Base-by-base conservation (phyloP, 1,140 invertebrate species). In the Brachionus manjavacas region DNA sequence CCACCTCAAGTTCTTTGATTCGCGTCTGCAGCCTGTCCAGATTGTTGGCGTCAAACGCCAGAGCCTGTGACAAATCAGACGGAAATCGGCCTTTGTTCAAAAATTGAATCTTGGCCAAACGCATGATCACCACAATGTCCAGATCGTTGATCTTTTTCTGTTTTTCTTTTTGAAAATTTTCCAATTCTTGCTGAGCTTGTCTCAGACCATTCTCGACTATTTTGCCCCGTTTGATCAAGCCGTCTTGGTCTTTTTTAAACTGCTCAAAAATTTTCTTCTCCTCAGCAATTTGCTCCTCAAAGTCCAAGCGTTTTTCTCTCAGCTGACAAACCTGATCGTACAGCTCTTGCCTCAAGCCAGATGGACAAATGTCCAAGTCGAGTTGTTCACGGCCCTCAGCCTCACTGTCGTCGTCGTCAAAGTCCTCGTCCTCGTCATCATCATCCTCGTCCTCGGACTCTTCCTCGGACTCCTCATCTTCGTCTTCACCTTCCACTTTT, bases 351-450 rank as follows among this genome's bases (percentile, higher is more conserved):
- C 94, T 93, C 87, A 94, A 93, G 1, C 92, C 94, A 25, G 91
- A 89, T 0, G 94, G 94, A 87, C 94, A 94, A 20, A 93, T 89
- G 87, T 91, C 92, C 85, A 94, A 93, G 87, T 95, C 93, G 23
- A 93, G 91, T 52, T 87, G 87, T 55, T 72, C 84, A n/a, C 49
- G 35, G 12, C 60, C 64, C 55, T 86, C 87, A 3, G 83, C 84
- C 84, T 90, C 89, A 64, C 89, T 88, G 74, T 89, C 89, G 81
- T 90, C 89, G 64, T 89, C 89, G 66, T 88, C 88, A 84, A 89
- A 88, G 87, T 87, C 88, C 81, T 89, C 88, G 23, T 87, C 87
- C 46, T 89, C 89, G 85, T 89, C 88, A 84, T 88, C 87, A 9
- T 85, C 86, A 41, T 89, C 89, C 20, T 89, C 88, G 85, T 90